Conservation (phyloP, 1,140 invertebrate species). For the Halesus radiatus region DNA sequence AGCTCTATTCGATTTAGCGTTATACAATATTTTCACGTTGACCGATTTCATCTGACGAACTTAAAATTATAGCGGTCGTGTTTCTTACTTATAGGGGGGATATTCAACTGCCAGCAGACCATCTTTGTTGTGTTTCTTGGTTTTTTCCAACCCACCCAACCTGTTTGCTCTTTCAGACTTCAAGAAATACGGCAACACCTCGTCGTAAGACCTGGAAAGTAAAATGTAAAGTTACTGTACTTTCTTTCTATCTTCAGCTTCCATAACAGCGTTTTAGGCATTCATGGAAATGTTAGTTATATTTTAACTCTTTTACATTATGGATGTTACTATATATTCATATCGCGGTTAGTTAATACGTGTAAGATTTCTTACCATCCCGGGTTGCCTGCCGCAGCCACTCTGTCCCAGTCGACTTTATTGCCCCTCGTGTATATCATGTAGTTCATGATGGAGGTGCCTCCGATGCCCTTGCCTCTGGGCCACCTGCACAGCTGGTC, state of each 20-base stretch:
- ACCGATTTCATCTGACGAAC: not conserved
- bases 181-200: conserved; percentile 75
- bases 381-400: conserved; percentile 77
- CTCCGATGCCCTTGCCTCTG: conserved; percentile 78
- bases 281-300: no score
- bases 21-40: no score
- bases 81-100: conserved; percentile 66
- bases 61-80: not conserved
- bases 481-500: conserved; percentile 72
- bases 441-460: conserved; percentile 85
- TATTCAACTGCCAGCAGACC: conserved; percentile 72
- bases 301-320: no score
- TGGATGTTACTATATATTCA: no score
- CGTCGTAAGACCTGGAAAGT: conserved; percentile 75
- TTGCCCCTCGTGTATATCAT: conserved; percentile 93
- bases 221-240: no score
- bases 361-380: conserved; percentile 69
- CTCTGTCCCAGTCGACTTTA: conserved; percentile 81
- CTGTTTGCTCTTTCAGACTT: conserved; percentile 68
- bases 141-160: conserved; percentile 66
- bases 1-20: no score
- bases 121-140: conserved; percentile 70
- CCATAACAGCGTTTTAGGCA: no score
- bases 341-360: no score
- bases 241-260: no score